Base-by-base conservation (phyloP, 2,113 vertebrate species). In the Dromaius novaehollandiae region DNA sequence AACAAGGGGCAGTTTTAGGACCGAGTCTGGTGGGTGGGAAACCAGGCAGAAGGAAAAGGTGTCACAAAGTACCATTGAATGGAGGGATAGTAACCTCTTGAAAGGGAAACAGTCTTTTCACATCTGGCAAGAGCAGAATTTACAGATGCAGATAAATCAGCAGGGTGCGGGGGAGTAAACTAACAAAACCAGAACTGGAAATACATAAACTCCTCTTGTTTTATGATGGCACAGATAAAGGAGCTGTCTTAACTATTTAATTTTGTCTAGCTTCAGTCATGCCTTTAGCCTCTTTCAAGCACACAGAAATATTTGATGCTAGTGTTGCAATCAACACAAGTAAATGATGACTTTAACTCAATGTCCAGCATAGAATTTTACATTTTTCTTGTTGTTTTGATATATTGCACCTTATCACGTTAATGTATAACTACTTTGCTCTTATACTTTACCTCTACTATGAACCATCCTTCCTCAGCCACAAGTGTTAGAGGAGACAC, bases 381-480 rank as follows among this genome's bases (percentile, higher is more conserved):
- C 8, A 7, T 64, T 76, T 71, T 77, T 77, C 42, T 58, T 79
- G 30, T 5, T 74, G 13, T 36, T 92, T 78, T 84, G 55, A 73
- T 69, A 40, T n/a, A 75, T 30, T 34, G 46, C 13, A 61, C 8
- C n/a, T 82, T 94, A 85, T 73, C 69, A 79, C 11, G 30, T 25
- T 70, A 15, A 60, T 3, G 21, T 15, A 22, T 25, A 84, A 86
- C 9, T 40, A 76, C 58, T 90, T 66, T 89, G 56, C 50, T 82
- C 60, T 40, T 82, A 2, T 64, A 64, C 56, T 66, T 98, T 98
- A 99, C 99, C 99, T 99, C 98, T 25, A 90, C 89, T 90, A 99
- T 99, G 64, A 99, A 99, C 99, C 99, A 99, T 74, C 99, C 99
- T 53, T 99, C 82, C 6, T 99, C 98, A 2, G 99, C 99, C 94